A percentile compares a stretch with the other conserved stretches of the same genome.
These are phyloP conservation scores for Cichladusa arquata DNA, from an alignment of 2,113 vertebrate genomes.

Conservation along the genomic window DNA sequence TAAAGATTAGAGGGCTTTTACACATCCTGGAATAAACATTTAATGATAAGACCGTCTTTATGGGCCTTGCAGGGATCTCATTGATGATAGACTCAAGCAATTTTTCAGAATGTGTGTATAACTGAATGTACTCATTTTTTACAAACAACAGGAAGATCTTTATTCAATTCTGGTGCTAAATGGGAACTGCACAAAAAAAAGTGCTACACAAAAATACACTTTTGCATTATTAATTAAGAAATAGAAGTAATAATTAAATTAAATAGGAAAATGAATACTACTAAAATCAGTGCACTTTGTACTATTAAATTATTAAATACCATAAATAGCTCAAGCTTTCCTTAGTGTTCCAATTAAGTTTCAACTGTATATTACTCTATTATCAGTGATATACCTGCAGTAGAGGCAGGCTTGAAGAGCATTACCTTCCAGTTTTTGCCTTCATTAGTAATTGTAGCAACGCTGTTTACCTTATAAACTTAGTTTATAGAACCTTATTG, in stretches of 20 bases:
- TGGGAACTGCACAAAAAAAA: background rate
- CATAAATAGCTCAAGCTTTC: background rate
- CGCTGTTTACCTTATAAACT: background rate
- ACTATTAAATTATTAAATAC: background rate
- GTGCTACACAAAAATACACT: background rate
- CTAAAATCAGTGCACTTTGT: background rate
- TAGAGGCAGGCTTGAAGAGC: background rate
- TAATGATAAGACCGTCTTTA: background rate
- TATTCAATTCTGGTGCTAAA: background rate
- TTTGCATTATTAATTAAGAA: constrained; percentile 17
- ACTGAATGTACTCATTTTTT: background rate
- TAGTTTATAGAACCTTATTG: background rate
- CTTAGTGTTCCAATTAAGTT: background rate
- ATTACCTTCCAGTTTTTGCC: background rate
- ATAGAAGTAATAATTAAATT: background rate
- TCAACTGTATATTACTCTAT: background rate
- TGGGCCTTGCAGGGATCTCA: background rate
- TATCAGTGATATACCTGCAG: background rate
- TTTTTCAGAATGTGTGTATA: background rate
- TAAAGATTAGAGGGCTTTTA: background rate
- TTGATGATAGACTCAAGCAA: background rate
- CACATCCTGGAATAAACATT: background rate
- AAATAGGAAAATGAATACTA: background rate
- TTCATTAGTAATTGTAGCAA: background rate
- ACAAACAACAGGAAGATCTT: background rate